These are phyloP conservation scores for Papilio demoleus DNA, from an alignment of 2,888 invertebrate species.

Conservation along the genomic window DNA sequence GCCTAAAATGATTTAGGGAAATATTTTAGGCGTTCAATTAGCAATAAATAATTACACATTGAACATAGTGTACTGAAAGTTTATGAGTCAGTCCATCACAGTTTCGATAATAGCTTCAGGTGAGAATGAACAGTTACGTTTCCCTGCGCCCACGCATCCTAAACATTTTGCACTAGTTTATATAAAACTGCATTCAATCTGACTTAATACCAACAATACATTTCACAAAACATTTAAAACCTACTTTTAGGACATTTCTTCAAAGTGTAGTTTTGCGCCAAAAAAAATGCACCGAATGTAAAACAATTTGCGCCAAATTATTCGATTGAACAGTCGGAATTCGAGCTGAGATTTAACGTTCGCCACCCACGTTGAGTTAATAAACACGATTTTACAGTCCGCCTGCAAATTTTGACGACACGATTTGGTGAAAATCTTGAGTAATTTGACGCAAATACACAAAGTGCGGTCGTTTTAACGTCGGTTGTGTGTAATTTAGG, in stretches of 20 bases:
- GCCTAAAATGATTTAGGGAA: neutral
- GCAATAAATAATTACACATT: slow-evolving; percentile 7
- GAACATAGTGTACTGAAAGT: slow-evolving; percentile 5
- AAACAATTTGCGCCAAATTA: slow-evolving; percentile 23
- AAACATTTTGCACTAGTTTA: slow-evolving; percentile 4
- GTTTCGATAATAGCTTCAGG: slow-evolving; percentile 15
- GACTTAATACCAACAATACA: too few species aligned
- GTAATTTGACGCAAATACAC: slow-evolving; percentile 18
- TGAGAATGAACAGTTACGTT: slow-evolving; percentile 31
- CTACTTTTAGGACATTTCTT: neutral
- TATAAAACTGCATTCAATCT: neutral
- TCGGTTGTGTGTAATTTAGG: slow-evolving; percentile 5
- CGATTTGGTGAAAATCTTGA: slow-evolving; percentile 22
- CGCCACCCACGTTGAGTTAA: slow-evolving; percentile 26
- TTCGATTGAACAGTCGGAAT: slow-evolving; percentile 24
- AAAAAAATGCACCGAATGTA: slow-evolving; percentile 12
- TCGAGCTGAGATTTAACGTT: slow-evolving; percentile 17
- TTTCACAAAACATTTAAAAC: neutral
- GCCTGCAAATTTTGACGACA: slow-evolving; percentile 6
- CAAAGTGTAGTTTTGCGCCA: slow-evolving; percentile 16
- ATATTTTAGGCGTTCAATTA: slow-evolving; percentile 9
- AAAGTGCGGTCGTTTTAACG: neutral
- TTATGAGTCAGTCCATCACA: slow-evolving; percentile 17
- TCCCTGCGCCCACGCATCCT: slow-evolving; percentile 19
- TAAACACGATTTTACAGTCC: slow-evolving; percentile 20